Percentiles rank a stretch among this genome's conserved stretches.
phyloP scores from a whole-genome alignment of 2,113 vertebrate genomes.

The Pygoscelis adeliae region DNA sequence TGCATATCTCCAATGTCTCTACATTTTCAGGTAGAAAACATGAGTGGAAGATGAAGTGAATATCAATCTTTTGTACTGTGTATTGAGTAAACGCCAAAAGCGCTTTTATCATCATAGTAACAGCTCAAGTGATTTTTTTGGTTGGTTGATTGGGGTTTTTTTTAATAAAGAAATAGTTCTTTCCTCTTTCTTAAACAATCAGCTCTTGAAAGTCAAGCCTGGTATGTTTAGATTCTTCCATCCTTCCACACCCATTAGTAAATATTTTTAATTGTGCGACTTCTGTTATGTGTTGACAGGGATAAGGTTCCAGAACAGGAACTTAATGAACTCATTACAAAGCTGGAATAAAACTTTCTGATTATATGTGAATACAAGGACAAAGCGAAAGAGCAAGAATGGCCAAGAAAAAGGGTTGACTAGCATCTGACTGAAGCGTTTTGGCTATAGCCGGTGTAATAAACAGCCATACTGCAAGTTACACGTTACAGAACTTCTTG shows the following conservation, averaged over 20 bases:
- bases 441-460: not conserved
- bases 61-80: not conserved
- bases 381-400: not conserved
- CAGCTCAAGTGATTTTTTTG: no score
- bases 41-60: not conserved
- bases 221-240: not conserved
- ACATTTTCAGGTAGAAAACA: not conserved
- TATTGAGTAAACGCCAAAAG: not conserved
- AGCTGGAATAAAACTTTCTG: not conserved
- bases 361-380: not conserved
- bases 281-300: not conserved
- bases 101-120: rapidly evolving
- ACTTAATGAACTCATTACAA: slow-evolving; percentile 18
- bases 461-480: not conserved
- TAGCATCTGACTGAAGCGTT: not conserved
- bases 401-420: slow-evolving; percentile 16
- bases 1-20: not conserved
- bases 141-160: not conserved
- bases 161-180: not conserved
- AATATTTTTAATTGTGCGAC: not conserved
- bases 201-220: not conserved
- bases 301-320: not conserved
- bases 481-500: not conserved
- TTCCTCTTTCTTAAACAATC: not conserved
- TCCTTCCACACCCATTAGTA: not conserved